phyloP scores from a whole-genome alignment of 53 echinoderm and acorn worm species.

The Arbacia lixula region DNA sequence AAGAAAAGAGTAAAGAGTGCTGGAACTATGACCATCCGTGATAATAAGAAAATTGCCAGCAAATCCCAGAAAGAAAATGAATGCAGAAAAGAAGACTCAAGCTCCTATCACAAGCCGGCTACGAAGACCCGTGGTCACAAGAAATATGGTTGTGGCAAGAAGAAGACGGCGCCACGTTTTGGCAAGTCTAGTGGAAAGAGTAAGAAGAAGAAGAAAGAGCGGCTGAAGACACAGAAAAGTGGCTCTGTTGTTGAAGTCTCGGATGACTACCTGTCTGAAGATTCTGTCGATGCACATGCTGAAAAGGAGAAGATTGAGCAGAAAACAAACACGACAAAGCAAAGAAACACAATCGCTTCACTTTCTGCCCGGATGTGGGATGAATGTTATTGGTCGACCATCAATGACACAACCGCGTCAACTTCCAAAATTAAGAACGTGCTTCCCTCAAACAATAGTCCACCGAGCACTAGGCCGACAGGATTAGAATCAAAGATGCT shows the following conservation, averaged over 20 bases:
- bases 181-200: not conserved
- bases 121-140: slow-evolving; percentile 21
- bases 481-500: slow-evolving; percentile 43
- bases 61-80: too few relatives aligned
- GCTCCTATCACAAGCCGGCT: not conserved
- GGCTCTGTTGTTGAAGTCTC: not conserved
- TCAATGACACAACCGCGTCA: slow-evolving; percentile 13
- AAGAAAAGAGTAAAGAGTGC: slow-evolving; percentile 21
- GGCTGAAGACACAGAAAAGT: not conserved
- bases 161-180: not conserved
- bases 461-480: slow-evolving; percentile 13
- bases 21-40: slow-evolving; percentile 14
- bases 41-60: not conserved
- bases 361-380: slow-evolving; percentile 44
- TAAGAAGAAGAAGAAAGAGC: not conserved
- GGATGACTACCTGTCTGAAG: not conserved
- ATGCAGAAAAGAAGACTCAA: too few relatives aligned
- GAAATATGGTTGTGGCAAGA: slow-evolving; percentile 30
- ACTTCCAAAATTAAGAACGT: not conserved
- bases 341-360: slow-evolving; percentile 23
- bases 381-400: slow-evolving; percentile 43
- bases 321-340: too few relatives aligned
- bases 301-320: not conserved
- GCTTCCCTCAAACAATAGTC: slow-evolving; percentile 33
- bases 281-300: not conserved